Evolutionary conservation across 2,888 invertebrate genomes (phyloP), one percentile per base, ranked within the genome.

Genomic region (Prenolepis imparis): DNA sequence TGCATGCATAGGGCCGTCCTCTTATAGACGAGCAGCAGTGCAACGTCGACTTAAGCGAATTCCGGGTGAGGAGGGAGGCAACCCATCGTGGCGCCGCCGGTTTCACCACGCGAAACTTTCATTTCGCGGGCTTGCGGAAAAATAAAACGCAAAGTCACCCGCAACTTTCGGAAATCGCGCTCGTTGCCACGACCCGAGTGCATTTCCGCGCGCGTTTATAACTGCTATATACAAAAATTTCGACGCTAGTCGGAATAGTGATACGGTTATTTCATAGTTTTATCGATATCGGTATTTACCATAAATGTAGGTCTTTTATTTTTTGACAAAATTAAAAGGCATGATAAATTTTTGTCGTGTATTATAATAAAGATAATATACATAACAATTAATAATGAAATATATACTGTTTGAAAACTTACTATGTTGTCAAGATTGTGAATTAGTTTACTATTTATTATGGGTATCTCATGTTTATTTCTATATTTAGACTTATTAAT

Each of bases 31-130:
- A 66, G 67, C 36, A 66, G 82, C 55, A 9, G 21, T 57, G 36
- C n/a, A 77, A 70, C 52, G 66, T 70, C 75, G 70, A 78, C 78
- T 86, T 84, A 86, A 86, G 82, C 83, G 84, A 86, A 86, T 86
- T 87, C 86, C 78, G 24, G 44, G 12, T 67, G 68, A 80, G 83
- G 66, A 84, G 21, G 83, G 68, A 84, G 36, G 21, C 3, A 84
- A 82, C 72, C 36, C 41, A 28, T 28, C 9, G 48, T 59, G 9
- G 4, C 52, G 39, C 63, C 74, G 52, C 63, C 75, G 70, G 67
- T 85, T 77, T 83, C 74, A 75, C 77, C 72, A 12, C 52, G 44
- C 32, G n/a, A 39, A 63, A 83, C 84, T 28, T 6, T 86, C 72
- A 41, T 86, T 84, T 83, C 63, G 61, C 77, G 28, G 39, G 24